A percentile compares a stretch with the other conserved stretches of the same genome.
Evolutionary conservation across 2,797 vertebrate genomes (phyloP).

Genomic region (Tokudaia tokunoshimensis): DNA sequence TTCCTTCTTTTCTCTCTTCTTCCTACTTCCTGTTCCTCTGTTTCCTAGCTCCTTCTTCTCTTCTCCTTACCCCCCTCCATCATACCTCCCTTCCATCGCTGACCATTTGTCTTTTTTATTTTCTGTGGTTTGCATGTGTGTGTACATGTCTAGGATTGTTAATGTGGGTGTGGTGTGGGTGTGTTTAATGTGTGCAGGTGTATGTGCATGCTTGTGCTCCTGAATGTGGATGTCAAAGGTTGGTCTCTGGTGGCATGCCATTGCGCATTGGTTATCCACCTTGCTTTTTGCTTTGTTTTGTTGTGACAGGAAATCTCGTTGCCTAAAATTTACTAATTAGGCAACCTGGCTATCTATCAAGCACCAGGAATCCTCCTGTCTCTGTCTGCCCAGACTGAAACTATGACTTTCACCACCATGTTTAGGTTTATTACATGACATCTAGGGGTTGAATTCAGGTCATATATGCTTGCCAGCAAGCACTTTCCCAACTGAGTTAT

Average conservation of each 20-base stretch:
- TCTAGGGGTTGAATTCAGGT: background rate
- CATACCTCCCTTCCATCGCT: too few relatives aligned
- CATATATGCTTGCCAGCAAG: background rate
- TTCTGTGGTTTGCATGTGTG: background rate
- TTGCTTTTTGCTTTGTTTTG: background rate
- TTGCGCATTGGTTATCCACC: background rate
- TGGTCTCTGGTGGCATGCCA: too few relatives aligned
- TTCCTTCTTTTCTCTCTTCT: too few relatives aligned
- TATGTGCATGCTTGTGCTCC: background rate
- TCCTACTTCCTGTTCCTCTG: background rate
- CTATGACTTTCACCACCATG: background rate
- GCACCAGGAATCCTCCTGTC: background rate
- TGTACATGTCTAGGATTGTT: background rate
- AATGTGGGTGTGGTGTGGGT: background rate
- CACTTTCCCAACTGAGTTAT: background rate
- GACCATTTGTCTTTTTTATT: background rate
- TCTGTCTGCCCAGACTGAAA: background rate
- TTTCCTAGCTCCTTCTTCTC: background rate
- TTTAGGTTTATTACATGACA: background rate
- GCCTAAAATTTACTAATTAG: background rate
- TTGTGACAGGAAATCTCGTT: background rate
- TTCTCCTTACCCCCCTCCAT: fast-evolving
- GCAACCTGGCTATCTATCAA: background rate
- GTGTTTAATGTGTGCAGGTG: background rate
- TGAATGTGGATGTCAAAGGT: too few relatives aligned